Percentiles rank a stretch among this genome's conserved stretches.
Evolutionary conservation across 2,113 vertebrate species (phyloP).

Genomic region (Arizona elegans): DNA sequence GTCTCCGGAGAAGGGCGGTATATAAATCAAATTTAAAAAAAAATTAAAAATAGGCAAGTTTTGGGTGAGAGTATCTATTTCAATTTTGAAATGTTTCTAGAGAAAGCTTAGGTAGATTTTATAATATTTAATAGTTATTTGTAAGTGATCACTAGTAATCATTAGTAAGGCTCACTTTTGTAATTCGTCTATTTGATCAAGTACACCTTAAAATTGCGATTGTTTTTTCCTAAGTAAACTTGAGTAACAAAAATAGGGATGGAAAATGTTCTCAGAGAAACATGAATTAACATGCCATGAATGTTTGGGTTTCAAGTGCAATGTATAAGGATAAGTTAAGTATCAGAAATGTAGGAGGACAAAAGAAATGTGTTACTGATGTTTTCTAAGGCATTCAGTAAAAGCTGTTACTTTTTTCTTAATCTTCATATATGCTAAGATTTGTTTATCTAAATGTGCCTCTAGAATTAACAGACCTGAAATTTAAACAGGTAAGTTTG

Average conservation of each 20-base stretch:
- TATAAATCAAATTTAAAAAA: too few species aligned
- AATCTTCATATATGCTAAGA: neutral
- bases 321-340: constrained; percentile 6
- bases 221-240: neutral
- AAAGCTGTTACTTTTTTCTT: neutral
- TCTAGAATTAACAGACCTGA: neutral
- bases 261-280: neutral
- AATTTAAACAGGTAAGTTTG: neutral
- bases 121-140: neutral
- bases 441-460: neutral
- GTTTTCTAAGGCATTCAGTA: neutral
- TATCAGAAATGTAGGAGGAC: neutral
- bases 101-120: neutral
- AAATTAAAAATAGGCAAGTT: neutral
- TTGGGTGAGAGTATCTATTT: neutral
- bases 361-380: constrained; percentile 5
- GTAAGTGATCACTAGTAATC: too few species aligned
- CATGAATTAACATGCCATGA: neutral
- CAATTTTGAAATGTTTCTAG: neutral
- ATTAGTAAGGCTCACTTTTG: neutral
- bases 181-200: neutral
- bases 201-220: neutral
- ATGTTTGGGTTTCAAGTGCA: constrained; percentile 13
- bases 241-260: neutral
- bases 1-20: too few species aligned